phyloP scores from a whole-genome alignment of 2,888 invertebrate species.

The Pedicia rivosa region DNA sequence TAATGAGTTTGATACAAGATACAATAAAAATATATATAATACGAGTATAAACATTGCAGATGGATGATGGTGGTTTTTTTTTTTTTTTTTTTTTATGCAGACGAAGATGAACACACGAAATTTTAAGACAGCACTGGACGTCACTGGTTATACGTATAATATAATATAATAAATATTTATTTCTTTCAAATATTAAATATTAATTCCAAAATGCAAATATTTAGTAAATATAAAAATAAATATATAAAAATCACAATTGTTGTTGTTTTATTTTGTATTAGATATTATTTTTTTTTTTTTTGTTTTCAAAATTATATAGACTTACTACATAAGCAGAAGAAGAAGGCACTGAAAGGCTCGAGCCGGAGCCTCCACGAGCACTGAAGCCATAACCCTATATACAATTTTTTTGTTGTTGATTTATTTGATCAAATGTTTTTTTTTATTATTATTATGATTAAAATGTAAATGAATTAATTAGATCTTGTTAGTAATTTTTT shows the following conservation, averaged over 20 bases:
- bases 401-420: slow-evolving; percentile 8
- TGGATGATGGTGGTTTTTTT: too few relatives aligned
- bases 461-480: neutral
- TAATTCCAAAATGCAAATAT: neutral
- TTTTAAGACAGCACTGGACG: slow-evolving; percentile 7
- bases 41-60: too few relatives aligned
- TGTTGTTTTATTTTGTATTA: too few relatives aligned
- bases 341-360: slow-evolving; percentile 71
- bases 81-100: too few relatives aligned
- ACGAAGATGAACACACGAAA: too few relatives aligned
- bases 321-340: slow-evolving; percentile 53
- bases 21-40: too few relatives aligned
- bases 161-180: neutral
- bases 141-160: slow-evolving; percentile 9
- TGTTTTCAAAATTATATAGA: too few relatives aligned
- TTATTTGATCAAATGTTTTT: slow-evolving; percentile 7
- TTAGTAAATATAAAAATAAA: neutral
- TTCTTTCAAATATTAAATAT: too few relatives aligned
- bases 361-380: slow-evolving; percentile 56
- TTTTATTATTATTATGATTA: slow-evolving; percentile 10
- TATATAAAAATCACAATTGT: too few relatives aligned
- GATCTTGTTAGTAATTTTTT: too few relatives aligned
- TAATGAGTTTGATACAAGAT: too few relatives aligned
- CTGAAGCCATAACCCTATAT: slow-evolving; percentile 44
- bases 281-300: too few relatives aligned